phyloP scores from a whole-genome alignment of 2,888 invertebrate species.

The Nematopogon swammerdamellus region DNA sequence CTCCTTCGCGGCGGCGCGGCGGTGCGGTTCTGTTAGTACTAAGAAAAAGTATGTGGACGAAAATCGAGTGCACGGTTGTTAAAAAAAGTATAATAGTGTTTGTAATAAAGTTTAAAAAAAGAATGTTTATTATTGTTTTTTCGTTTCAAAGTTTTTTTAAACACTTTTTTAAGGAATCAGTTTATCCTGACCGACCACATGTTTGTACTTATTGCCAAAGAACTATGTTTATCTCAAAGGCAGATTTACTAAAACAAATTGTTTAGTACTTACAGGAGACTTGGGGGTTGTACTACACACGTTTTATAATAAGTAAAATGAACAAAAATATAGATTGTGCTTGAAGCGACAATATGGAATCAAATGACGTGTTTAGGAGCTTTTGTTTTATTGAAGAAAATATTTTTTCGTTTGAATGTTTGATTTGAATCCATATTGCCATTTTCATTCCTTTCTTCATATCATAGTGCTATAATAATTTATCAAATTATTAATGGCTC shows the following conservation, averaged over 20 bases:
- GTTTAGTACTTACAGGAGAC: not conserved
- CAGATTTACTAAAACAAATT: not conserved
- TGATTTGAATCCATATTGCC: not conserved
- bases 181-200: not conserved
- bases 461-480: not conserved
- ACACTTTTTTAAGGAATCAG: slow-evolving; percentile 1
- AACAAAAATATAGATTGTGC: too few relatives aligned
- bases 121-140: slow-evolving; percentile 1
- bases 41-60: not conserved
- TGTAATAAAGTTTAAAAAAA: slow-evolving; percentile 1
- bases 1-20: too few relatives aligned
- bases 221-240: not conserved
- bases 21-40: not conserved
- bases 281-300: too few relatives aligned
- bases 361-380: too few relatives aligned
- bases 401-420: not conserved
- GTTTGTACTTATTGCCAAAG: not conserved
- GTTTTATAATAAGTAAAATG: not conserved
- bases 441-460: not conserved
- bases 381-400: too few relatives aligned
- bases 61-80: slow-evolving; percentile 1
- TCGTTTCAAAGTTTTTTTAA: slow-evolving; percentile 3
- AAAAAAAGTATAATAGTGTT: slow-evolving; percentile 4
- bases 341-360: too few relatives aligned
- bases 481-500: not conserved